phyloP scores from a whole-genome alignment of 1,140 invertebrate species.

The Zaprionus vittiger region DNA sequence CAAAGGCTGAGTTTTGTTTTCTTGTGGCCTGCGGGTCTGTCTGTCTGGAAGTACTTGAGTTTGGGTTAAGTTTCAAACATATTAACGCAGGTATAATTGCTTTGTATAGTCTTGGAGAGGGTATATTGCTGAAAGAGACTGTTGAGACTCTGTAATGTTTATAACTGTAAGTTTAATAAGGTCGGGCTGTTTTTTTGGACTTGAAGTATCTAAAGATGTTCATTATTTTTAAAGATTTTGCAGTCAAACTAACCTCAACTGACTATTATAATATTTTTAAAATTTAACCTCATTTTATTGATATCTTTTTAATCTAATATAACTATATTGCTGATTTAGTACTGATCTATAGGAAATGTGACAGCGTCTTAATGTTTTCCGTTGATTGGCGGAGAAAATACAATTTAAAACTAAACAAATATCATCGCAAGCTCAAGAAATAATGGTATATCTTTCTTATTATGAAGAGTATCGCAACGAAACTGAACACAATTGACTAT shows the following conservation, averaged over 20 bases:
- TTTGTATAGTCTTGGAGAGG: background rate
- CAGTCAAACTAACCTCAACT: background rate
- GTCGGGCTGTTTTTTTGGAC: background rate
- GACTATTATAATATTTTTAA: background rate
- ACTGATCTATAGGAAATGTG: too few relatives aligned
- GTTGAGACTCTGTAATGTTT: too few relatives aligned
- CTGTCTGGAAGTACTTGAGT: background rate
- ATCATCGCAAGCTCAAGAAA: too few relatives aligned
- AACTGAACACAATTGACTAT: background rate
- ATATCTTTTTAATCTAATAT: too few relatives aligned
- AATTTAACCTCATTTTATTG: background rate
- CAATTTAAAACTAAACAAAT: too few relatives aligned
- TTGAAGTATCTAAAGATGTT: background rate
- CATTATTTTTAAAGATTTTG: background rate
- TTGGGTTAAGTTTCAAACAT: constrained; percentile 1
- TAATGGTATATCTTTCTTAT: too few relatives aligned
- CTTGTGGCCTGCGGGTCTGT: constrained; percentile 1
- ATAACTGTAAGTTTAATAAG: too few relatives aligned
- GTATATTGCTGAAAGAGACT: background rate
- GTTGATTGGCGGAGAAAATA: accelerated
- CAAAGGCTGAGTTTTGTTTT: background rate
- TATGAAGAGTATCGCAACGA: background rate
- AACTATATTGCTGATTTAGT: too few relatives aligned
- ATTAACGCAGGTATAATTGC: constrained; percentile 4
- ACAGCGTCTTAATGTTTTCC: too few relatives aligned